Percentiles rank a stretch among this genome's conserved stretches.
Conservation (phyloP, 2,113 vertebrate species). For the Dromas ardeola region DNA sequence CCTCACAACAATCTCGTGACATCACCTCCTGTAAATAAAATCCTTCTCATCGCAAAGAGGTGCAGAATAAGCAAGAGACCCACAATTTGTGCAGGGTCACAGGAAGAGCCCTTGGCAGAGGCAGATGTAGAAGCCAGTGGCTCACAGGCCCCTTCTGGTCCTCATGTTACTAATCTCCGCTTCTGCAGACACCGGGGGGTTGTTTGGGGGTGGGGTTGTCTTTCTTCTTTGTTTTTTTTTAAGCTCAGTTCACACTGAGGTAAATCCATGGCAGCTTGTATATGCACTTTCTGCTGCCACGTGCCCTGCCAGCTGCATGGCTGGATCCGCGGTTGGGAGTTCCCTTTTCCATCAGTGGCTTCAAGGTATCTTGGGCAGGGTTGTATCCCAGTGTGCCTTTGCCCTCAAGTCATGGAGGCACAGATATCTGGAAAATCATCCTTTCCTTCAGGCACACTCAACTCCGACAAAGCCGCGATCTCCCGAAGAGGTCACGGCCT, state of each 20-base stretch:
- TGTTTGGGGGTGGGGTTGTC: background rate
- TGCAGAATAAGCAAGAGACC: background rate
- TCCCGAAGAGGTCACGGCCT: background rate
- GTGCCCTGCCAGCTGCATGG: background rate
- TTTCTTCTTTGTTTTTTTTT: background rate
- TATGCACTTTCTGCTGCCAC: background rate
- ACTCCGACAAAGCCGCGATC: background rate
- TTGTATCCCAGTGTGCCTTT: background rate
- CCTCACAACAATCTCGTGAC: slow-evolving; percentile 23
- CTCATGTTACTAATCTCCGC: background rate
- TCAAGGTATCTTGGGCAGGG: background rate
- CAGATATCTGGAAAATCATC: background rate
- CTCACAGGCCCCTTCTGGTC: background rate
- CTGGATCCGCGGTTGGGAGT: accelerated
- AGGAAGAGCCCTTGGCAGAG: background rate
- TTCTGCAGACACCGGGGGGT: background rate
- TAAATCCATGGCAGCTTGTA: background rate
- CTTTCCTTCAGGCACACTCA: background rate
- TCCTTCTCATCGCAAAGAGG: background rate
- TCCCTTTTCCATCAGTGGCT: background rate
- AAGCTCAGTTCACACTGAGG: background rate
- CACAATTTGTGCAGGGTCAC: background rate
- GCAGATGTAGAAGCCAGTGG: background rate
- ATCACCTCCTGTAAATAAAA: slow-evolving; percentile 49
- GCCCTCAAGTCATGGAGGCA: background rate